Evolutionary conservation across 2,888 invertebrate genomes (phyloP), one percentile per base, ranked within the genome.

Genomic region (Rotaria macrura): DNA sequence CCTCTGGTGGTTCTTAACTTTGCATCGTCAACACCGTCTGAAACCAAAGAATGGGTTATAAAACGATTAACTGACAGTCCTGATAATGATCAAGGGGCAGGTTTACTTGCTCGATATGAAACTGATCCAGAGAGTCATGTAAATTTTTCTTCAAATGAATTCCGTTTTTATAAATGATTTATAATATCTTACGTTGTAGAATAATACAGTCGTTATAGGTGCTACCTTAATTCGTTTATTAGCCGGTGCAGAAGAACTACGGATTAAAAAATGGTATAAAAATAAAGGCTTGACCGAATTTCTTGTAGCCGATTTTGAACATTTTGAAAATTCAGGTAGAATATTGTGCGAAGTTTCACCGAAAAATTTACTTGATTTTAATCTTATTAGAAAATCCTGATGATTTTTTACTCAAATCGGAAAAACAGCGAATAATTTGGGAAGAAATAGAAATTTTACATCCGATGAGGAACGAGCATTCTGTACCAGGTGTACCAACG

Each of bases 361-460:
- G n/a, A n/a, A n/a, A n/a, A n/a, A n/a, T n/a, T n/a, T n/a, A n/a
- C n/a, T n/a, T 23, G 10, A 6, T 34, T 34, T 5, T 3, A 4
- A 65, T 20, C 12, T 43, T n/a, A 14, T 43, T 43, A 79, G 79
- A 79, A 40, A 43, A 79, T n/a, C 79, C 79, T 2, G 88, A 89
- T 20, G 87, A 87, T 34, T 89, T 94, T 84, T 90, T 94, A 85
- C 93, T 93, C 0, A 91, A 92, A 54, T 92, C 93, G 1, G 94
- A 94, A 89, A 92, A 93, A 84, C 94, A 94, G 88, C 92, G 93
- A 84, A 92, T 94, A 83, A 93, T 94, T 29, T 92, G 93, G 87
- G 93, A 94, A 89, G 93, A 93, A 89, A 89, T 94, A 87, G 93
- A 93, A 89, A 93, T 92, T 88, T 92, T 94, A 43, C 90, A 93